These are phyloP conservation scores for Sinocyclocheilus rhinocerous DNA, from an alignment of 2,113 vertebrate species.

Conservation along the genomic window DNA sequence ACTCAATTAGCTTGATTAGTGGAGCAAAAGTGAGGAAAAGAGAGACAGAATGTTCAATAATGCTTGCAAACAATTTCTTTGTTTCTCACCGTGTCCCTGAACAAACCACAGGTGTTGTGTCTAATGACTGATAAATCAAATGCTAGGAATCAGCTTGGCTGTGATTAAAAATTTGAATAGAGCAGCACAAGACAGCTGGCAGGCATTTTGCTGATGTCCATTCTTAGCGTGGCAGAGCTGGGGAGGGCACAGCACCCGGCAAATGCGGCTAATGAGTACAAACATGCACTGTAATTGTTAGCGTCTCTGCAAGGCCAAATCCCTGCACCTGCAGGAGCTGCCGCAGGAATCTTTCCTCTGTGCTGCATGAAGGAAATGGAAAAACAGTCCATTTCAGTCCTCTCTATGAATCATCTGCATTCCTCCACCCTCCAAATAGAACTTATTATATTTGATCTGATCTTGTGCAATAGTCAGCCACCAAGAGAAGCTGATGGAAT, in stretches of 20 bases:
- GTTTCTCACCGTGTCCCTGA: conserved; percentile 11
- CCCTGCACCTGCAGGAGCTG: conserved; percentile 50
- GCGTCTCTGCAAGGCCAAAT: conserved; percentile 50
- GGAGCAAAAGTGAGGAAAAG: neutral
- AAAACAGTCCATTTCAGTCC: conserved; percentile 42
- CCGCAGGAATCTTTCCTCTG: conserved; percentile 47
- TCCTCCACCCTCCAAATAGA: conserved; percentile 52
- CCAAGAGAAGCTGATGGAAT: conserved; percentile 54
- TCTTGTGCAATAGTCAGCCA: conserved; percentile 51
- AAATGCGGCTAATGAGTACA: conserved; percentile 62
- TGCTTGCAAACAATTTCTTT: conserved; percentile 24
- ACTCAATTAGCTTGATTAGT: conserved; percentile 2
- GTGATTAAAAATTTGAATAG: conserved; percentile 30
- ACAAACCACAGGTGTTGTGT: conserved; percentile 22
- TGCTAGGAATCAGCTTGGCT: conserved; percentile 36
- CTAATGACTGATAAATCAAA: conserved; percentile 41
- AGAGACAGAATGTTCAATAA: conserved; percentile 25
- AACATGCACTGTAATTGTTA: conserved; percentile 64
- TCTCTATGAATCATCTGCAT: conserved; percentile 49
- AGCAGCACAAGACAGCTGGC: conserved; percentile 34
- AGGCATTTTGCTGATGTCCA: conserved; percentile 51
- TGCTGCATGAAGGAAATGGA: conserved; percentile 42
- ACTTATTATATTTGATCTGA: conserved; percentile 68
- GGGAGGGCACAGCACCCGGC: conserved; percentile 39
- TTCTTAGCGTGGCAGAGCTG: conserved; percentile 44